phyloP scores from a whole-genome alignment of 2,113 vertebrate genomes.

The Seriola aureovittata region DNA sequence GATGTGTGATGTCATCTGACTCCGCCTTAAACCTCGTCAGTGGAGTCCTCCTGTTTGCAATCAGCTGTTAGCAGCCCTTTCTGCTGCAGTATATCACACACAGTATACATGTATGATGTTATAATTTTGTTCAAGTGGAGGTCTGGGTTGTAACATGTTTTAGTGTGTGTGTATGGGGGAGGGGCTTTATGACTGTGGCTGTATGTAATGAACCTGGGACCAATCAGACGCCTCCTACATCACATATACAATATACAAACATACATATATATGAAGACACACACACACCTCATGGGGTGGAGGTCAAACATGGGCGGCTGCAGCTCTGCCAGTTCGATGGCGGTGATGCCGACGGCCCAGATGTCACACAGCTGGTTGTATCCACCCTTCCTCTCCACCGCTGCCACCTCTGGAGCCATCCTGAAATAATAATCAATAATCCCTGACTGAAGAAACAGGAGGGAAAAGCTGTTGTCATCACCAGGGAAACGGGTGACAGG shows the following conservation, averaged over 20 bases:
- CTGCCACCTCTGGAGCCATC: conserved; percentile 93
- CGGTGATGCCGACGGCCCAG: conserved; percentile 91
- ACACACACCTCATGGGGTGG: conserved; percentile 88
- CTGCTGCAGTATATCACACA: not conserved
- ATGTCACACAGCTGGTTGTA: conserved; percentile 92
- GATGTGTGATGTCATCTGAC: not conserved
- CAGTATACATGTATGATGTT: not conserved
- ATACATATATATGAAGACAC: not conserved
- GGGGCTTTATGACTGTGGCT: no score
- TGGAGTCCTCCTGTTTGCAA: not conserved
- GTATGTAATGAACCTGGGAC: no score
- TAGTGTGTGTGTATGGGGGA: no score
- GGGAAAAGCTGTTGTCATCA: not conserved
- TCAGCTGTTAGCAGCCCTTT: not conserved
- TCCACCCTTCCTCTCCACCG: conserved; percentile 92
- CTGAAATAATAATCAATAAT: conserved; percentile 64
- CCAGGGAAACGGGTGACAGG: not conserved
- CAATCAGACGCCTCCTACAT: no score
- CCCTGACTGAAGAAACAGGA: not conserved
- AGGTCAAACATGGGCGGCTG: conserved; percentile 91
- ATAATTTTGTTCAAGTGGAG: no score
- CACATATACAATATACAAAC: no score
- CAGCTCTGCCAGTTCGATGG: conserved; percentile 90
- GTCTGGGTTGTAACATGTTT: no score
- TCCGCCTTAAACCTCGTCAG: not conserved